Conservation (phyloP, 2,113 vertebrate genomes). For the Pardalotus punctatus region DNA sequence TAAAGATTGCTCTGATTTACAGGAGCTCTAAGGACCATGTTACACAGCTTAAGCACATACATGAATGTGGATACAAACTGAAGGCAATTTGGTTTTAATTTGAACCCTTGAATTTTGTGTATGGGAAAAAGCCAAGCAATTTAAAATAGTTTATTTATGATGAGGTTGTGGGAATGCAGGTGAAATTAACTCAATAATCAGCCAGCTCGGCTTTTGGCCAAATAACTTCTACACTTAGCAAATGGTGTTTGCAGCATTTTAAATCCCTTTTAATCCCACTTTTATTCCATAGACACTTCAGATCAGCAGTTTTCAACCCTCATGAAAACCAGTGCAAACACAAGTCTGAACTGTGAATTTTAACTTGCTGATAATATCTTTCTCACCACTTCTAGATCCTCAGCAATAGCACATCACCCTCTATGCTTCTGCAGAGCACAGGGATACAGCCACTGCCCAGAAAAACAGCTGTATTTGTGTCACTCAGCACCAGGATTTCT, state of each 20-base stretch:
- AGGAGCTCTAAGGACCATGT: not conserved
- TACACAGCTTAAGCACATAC: not conserved
- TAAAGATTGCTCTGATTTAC: not conserved
- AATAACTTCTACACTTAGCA: not conserved
- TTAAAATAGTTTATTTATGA: not conserved
- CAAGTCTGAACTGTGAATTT: not conserved
- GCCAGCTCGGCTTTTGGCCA: not conserved
- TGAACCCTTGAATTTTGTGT: not conserved
- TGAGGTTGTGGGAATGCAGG: not conserved
- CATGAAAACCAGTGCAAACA: not conserved
- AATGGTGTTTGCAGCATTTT: not conserved
- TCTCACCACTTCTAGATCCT: not conserved
- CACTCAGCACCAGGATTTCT: not conserved
- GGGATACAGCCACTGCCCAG: not conserved
- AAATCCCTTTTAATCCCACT: not conserved
- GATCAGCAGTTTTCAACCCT: not conserved
- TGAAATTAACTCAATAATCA: not conserved
- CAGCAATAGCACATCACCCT: not conserved
- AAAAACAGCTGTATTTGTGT: not conserved
- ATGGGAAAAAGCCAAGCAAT: not conserved
- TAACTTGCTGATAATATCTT: not conserved
- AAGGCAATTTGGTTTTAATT: not conserved
- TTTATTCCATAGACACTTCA: not conserved
- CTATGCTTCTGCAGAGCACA: not conserved
- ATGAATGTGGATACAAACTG: not conserved